Base-by-base conservation (phyloP, 2,888 invertebrate species). In the Sepioteuthis lessoniana region DNA sequence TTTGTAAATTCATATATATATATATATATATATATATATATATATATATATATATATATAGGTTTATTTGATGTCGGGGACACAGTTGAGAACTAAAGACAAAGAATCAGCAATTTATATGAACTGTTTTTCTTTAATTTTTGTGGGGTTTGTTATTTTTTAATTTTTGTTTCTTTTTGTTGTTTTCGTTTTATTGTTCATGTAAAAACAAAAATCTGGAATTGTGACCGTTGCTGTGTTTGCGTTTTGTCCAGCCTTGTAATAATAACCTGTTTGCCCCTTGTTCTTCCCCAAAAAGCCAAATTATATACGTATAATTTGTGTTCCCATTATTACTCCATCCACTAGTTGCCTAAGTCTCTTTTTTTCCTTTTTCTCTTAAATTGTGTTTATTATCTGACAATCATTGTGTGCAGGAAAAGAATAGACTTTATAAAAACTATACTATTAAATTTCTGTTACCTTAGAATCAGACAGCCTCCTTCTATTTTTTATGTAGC, bases 1-100 rank as follows among this genome's bases (percentile, higher is more conserved):
- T 4, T 50, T 4, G 25, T 2, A 50, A 31, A 31, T 31, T n/a
- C 31, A 60, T 60, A 60, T 60, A 60, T 60, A 60, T 60, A 60
- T 60, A 60, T 60, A 60, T 60, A 60, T 60, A 60, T 60, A 60
- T 60, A 60, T 60, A 60, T 60, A 60, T 60, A 60, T 60, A 60
- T 60, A 60, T 60, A 60, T 60, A 60, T 60, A 60, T 60, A 60
- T 60, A 28, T 19, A 76, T 21, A 21, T 55, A 21, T 25, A 16
- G 28, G 46, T 42, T 91, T 31, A 92, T 47, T 42, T 42, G 35
- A 25, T 38, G 19, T 19, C 10, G 0, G 42, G 47, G 47, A 10
- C 5, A 46, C 19, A 46, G 8, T 19, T n/a, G n/a, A 31, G 13
- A 13, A n/a, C 4, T n/a, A 28, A 92, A 13, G 37, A 19, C 19